Evolutionary conservation across 2,797 vertebrate species (phyloP), one percentile per base, ranked within the genome.

Genomic region (Poliocrania exsul): DNA sequence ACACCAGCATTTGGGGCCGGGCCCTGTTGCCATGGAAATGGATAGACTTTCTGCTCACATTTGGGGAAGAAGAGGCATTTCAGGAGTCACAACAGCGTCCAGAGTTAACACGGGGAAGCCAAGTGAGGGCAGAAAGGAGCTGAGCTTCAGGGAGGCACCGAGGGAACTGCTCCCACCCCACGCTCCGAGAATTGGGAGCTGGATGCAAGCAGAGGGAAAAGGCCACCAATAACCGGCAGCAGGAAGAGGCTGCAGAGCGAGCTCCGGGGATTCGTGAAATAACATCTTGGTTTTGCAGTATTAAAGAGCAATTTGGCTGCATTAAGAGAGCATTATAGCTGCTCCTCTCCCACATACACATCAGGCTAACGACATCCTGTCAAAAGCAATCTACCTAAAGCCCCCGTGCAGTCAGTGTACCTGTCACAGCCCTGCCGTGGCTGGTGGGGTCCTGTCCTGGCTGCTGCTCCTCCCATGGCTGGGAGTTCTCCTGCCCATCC

Each of bases 241-340:
- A 29, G 58, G 46, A n/a, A 86, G 69, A 84, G 0, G 23, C 74
- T 77, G 60, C 69, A 56, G n/a, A 69, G 74, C 0, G 4, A 86
- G 90, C 90, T 95, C 90, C 4, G 0, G 66, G 92, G 94, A 95
- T 49, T 64, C 74, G 51, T 16, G 13, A 64, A 93, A 82, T 46
- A 88, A 56, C 94, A 64, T 93, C 83, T 90, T 56, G 78, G 93
- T 25, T 95, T 88, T 88, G 86, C 92, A 94, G 93, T 82, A 94
- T 86, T 90, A 88, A 96, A 96, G 94, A 96, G 96, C 94, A 94
- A 95, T 94, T 97, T 95, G 92, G 83, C 92, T 95, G 93, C 93
- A 60, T 92, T 73, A 86, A 77, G 87, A 51, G 67, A 90, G 71
- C 83, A 46, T 73, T 66, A 50, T 9, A 82, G 81, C 90, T 77